Evolutionary conservation across 1,140 invertebrate species (phyloP), one percentile per base, ranked within the genome.

Genomic region (Chionoecetes opilio): DNA sequence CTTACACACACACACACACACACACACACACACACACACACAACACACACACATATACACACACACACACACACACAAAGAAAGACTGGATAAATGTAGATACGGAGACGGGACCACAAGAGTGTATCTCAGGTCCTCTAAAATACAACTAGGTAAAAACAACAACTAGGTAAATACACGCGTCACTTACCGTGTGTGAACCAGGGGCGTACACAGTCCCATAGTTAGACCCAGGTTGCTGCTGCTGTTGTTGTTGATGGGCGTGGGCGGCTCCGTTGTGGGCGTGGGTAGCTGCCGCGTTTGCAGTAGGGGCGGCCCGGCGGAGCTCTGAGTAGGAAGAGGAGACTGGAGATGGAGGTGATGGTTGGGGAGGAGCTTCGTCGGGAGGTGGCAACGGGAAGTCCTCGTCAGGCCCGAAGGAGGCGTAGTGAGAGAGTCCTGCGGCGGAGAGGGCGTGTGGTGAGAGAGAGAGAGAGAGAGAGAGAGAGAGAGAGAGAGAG

Each of bases 401-500:
- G 93, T 94, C 93, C 26, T 94, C 93, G 93, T 94, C 93, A 37
- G 93, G 93, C 8, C 93, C 93, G 93, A 91, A 94, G 38, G 88
- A 85, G 35, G 93, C 88, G 89, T 94, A 94, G 75, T 94, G 93
- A 11, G 93, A 82, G 88, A 94, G 75, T 17, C 93, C 93, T 94
- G 93, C 2, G 29, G 37, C 11, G 29, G 0, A 86, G 9, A 63
- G 11, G n/a, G n/a, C 17, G 41, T 38, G 31, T 82, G 46, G n/a
- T 63, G 29, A n/a, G 89, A 91, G 89, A 91, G 89, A 91, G 89
- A 91, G 89, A 91, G 89, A 91, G 89, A 91, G 89, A 91, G 89
- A 91, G 89, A 91, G 89, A 91, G 41, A 91, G 89, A 41, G 41
- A 34, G 41, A 31, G 63, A 75, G 29, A 21, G 91, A 34, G 41